Conservation (phyloP, 2,797 vertebrate species). For the Hirundo rustica region DNA sequence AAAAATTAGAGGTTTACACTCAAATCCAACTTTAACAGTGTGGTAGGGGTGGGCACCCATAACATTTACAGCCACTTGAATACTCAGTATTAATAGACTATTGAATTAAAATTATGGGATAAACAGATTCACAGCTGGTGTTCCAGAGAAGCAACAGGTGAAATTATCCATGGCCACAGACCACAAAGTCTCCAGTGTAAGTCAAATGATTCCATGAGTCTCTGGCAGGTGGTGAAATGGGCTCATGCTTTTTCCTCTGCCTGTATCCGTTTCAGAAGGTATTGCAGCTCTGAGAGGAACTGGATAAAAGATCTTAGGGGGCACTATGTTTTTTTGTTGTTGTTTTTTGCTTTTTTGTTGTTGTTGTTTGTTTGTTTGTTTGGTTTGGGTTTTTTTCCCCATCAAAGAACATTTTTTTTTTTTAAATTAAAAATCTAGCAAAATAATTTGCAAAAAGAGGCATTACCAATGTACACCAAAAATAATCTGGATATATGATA, state of each 20-base stretch:
- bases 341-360: too few relatives aligned
- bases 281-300: not conserved
- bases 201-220: not conserved
- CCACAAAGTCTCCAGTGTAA: not conserved
- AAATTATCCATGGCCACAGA: not conserved
- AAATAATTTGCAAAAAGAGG: not conserved
- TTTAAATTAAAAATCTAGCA: not conserved
- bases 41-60: not conserved
- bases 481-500: not conserved
- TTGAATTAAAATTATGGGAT: not conserved
- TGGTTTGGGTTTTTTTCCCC: not conserved
- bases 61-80: not conserved
- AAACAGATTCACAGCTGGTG: not conserved
- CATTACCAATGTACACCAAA: not conserved
- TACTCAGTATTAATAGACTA: not conserved
- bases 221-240: not conserved
- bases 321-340: too few relatives aligned
- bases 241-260: not conserved
- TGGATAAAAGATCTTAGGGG: not conserved
- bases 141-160: not conserved
- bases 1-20: not conserved
- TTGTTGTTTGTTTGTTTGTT: too few relatives aligned
- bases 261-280: not conserved
- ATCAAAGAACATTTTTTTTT: not conserved
- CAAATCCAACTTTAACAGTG: not conserved